Evolutionary conservation across 2,797 vertebrate species (phyloP).

Genomic region (Glossophaga mutica): DNA sequence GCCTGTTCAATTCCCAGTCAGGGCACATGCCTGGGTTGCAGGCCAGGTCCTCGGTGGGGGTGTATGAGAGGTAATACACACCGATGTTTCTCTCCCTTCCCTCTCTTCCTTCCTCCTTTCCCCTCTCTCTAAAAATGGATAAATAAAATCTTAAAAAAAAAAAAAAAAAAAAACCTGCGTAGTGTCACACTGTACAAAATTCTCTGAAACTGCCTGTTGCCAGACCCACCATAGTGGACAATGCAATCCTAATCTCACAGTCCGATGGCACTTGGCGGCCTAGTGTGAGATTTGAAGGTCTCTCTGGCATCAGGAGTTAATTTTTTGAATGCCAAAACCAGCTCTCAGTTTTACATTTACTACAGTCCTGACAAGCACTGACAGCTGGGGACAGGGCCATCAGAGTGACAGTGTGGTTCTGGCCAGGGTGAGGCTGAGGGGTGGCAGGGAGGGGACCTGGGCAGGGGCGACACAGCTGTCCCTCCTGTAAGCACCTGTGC

Average conservation of each 20-base stretch:
- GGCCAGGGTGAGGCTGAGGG: neutral
- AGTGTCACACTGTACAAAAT: accelerated
- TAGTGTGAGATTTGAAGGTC: neutral
- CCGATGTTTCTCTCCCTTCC: no score
- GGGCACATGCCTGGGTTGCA: no score
- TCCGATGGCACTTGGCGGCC: neutral
- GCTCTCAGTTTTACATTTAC: neutral
- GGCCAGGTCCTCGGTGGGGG: no score
- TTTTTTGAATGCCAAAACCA: neutral
- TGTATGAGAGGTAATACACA: no score
- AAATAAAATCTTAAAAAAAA: no score
- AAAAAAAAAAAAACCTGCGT: no score
- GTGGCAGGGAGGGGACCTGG: accelerated
- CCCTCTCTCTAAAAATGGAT: no score
- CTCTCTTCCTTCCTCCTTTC: no score
- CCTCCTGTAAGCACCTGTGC: accelerated
- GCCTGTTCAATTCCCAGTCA: no score
- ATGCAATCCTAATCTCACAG: neutral
- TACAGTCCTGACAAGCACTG: neutral
- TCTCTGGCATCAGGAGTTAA: neutral
- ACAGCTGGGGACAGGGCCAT: neutral
- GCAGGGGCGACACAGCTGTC: neutral
- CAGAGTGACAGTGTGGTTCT: accelerated
- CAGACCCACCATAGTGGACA: accelerated
- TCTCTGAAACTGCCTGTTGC: neutral